These are phyloP conservation scores for Todiramphus chloris DNA, from an alignment of 2,113 vertebrate species.

Conservation along the genomic window DNA sequence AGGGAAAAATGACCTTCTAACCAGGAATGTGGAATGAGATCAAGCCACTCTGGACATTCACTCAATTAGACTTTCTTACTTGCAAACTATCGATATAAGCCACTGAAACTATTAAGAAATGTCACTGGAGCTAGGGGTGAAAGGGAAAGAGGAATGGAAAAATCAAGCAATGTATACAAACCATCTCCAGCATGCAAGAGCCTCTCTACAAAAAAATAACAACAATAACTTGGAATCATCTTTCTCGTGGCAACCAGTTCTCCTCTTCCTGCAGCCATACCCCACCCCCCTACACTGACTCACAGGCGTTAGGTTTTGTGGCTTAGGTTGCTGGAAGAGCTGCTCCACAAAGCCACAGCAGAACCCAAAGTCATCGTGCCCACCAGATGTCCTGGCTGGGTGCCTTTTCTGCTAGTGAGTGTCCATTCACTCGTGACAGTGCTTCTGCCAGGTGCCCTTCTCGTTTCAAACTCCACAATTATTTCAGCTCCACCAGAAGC, in stretches of 20 bases:
- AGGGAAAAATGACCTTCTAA: background rate
- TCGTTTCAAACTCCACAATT: background rate
- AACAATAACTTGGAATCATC: background rate
- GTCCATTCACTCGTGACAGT: background rate
- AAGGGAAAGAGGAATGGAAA: background rate
- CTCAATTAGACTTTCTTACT: background rate
- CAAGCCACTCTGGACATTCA: background rate
- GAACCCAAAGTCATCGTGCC: background rate
- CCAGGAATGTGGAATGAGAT: background rate
- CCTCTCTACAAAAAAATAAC: background rate
- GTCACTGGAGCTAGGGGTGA: background rate
- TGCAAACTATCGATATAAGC: background rate
- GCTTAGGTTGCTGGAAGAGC: constrained; percentile 32
- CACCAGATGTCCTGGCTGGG: background rate
- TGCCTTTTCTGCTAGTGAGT: background rate
- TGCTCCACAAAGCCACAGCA: constrained; percentile 27
- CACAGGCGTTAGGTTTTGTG: background rate
- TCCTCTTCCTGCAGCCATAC: background rate
- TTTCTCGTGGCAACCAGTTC: background rate
- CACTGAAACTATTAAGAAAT: background rate
- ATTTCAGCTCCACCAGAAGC: background rate
- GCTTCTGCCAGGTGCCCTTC: background rate
- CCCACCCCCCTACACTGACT: background rate
- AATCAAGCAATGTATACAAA: background rate
- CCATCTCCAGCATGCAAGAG: background rate